Evolutionary conservation across 2,797 vertebrate genomes (phyloP), one percentile per base, ranked within the genome.

Genomic region (Cottoperca gobio): DNA sequence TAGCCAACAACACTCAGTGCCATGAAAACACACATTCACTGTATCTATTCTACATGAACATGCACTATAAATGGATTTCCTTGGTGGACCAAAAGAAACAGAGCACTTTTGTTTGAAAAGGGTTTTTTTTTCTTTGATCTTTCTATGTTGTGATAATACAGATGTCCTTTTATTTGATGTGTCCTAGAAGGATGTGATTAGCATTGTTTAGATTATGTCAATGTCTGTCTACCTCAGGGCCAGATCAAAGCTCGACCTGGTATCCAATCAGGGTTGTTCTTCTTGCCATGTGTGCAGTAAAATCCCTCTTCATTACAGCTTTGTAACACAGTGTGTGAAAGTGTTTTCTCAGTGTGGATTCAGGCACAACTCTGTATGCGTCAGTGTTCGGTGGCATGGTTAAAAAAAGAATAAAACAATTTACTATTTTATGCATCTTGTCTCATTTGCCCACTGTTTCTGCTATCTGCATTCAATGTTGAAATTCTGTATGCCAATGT

Each of bases 191-290:
- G 91, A 91, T 93, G 92, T 92, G 88, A 93, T 92, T 91, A 90
- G 94, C 89, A 92, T 91, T 88, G 92, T 95, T 94, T 93, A 94
- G 91, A 93, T 97, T 96, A 95, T 97, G 95, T 96, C 96, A 95
- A 95, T 95, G 97, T 99, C 97, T 94, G 97, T 99, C 97, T 99
- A 99, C 98, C 98, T 99, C 98, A 99, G 97, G 97, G 95, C 97
- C 97, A 97, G 95, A 95, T 96, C 94, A 95, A 96, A 96, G 95
- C 94, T 94, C 95, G 94, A 95, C 91, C 95, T 96, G 97, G 97
- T 97, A 94, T 97, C 97, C 95, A 94, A 93, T 96, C 94, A 95
- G 95, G 95, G 89, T 95, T 94, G 93, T 88, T 94, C 91, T 88
- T 93, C 93, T 93, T 95, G 95, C 94, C 95, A 92, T 90, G 91